phyloP scores from a whole-genome alignment of 2,888 invertebrate genomes.

The Spilosoma lubricipeda region DNA sequence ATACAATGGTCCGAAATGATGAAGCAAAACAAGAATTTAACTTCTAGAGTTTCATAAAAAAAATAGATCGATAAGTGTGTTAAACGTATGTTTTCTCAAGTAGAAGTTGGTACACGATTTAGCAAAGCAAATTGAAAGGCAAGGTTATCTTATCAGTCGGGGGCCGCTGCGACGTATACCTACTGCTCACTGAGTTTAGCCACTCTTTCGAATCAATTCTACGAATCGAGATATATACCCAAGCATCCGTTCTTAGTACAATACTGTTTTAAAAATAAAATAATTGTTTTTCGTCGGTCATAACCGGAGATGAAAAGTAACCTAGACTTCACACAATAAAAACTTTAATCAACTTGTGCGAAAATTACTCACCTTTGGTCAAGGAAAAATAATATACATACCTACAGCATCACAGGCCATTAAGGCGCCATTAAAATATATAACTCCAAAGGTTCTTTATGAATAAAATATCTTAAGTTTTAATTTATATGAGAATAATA shows the following conservation, averaged over 20 bases:
- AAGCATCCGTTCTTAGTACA: conserved; percentile 29
- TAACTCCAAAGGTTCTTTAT: conserved; percentile 4
- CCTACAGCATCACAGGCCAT: conserved; percentile 24
- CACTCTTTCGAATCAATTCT: conserved; percentile 62
- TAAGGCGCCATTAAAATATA: conserved; percentile 14
- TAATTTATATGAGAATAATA: neutral
- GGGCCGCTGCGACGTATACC: conserved; percentile 65
- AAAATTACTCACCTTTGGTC: conserved; percentile 24
- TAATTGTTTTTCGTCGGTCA: neutral
- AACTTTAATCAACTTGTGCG: conserved; percentile 19
- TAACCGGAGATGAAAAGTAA: conserved; percentile 19
- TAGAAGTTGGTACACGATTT: conserved; percentile 55
- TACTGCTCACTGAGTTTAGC: conserved; percentile 53
- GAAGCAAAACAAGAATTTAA: conserved; percentile 22
- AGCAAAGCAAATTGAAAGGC: conserved; percentile 82
- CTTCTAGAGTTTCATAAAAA: conserved; percentile 30
- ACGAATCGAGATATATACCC: conserved; percentile 50
- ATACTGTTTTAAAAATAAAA: conserved; percentile 9
- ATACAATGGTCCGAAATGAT: conserved; percentile 34
- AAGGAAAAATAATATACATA: conserved; percentile 16
- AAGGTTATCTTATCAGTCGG: conserved; percentile 84
- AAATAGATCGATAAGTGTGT: conserved; percentile 64
- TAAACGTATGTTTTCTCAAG: conserved; percentile 60
- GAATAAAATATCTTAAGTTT: neutral
- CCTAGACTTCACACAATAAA: conserved; percentile 23